Percentiles rank a stretch among this genome's conserved stretches.
phyloP scores from a whole-genome alignment of 2,888 invertebrate genomes.

The Cerastis leucographa region DNA sequence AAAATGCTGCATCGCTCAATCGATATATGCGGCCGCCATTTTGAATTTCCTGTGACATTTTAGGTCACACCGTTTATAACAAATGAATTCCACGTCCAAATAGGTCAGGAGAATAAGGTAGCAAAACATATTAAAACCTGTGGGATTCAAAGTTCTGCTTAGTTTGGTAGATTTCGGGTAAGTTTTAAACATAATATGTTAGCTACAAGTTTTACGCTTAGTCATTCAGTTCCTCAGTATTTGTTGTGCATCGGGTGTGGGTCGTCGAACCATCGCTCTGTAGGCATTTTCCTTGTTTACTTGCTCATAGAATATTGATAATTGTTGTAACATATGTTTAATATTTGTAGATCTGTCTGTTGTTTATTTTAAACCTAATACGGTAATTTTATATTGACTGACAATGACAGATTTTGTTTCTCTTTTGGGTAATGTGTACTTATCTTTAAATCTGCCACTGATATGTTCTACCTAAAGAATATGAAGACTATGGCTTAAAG shows the following conservation, averaged over 20 bases:
- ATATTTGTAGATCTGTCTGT: constrained; percentile 5
- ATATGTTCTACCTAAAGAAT: not conserved
- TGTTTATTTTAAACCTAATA: not conserved
- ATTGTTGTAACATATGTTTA: constrained; percentile 24
- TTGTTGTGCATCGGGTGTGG: constrained; percentile 39
- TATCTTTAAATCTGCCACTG: not conserved
- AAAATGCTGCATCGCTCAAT: constrained; percentile 23
- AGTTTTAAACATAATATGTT: constrained; percentile 43
- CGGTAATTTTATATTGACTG: not conserved
- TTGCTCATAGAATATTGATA: constrained; percentile 47
- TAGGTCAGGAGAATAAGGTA: not conserved
- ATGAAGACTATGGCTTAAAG: not conserved
- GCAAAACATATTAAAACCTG: not conserved
- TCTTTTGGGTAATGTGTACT: not conserved
- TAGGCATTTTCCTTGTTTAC: constrained; percentile 61
- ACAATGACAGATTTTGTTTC: not conserved
- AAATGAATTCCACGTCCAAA: not conserved
- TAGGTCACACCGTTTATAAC: not conserved
- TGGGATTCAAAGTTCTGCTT: no score
- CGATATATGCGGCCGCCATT: constrained; percentile 17
- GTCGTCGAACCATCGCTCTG: constrained; percentile 52
- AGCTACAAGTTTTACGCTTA: constrained; percentile 48
- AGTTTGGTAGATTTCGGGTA: not conserved
- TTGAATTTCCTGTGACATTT: constrained; percentile 36
- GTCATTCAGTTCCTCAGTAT: constrained; percentile 59